Evolutionary conservation across 1,140 invertebrate species (phyloP).

Genomic region (Hycleus phaleratus): DNA sequence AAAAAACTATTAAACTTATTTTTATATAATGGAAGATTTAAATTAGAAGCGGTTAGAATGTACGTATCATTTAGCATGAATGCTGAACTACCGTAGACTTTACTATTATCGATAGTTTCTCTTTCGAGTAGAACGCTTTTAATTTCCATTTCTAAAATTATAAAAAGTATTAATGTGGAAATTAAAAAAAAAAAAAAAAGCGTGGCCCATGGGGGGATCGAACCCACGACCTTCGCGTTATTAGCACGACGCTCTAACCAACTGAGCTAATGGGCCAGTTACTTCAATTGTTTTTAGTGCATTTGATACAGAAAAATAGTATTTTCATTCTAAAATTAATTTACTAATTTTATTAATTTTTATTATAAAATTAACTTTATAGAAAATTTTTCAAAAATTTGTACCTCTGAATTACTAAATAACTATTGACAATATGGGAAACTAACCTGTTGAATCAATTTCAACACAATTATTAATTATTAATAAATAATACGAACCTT

Average conservation of each 20-base stretch:
- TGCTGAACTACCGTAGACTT: conserved; percentile 17
- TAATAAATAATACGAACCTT: too few relatives aligned
- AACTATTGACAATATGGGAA: too few relatives aligned
- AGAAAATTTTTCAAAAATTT: too few relatives aligned
- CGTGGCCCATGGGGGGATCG: conserved; percentile 34
- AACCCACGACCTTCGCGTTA: conserved; percentile 35
- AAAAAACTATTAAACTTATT: background rate
- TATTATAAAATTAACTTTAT: too few relatives aligned
- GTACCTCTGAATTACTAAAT: too few relatives aligned
- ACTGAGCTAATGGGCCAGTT: conserved; percentile 34
- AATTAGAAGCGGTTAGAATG: conserved; percentile 16
- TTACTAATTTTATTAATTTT: too few relatives aligned
- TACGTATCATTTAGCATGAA: conserved; percentile 11
- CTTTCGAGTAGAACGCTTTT: conserved; percentile 16
- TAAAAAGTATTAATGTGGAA: background rate
- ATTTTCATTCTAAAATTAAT: too few relatives aligned
- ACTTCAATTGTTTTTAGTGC: too few relatives aligned
- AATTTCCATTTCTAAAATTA: conserved; percentile 2
- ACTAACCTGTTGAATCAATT: too few relatives aligned
- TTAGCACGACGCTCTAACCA: conserved; percentile 36
- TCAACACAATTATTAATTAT: too few relatives aligned
- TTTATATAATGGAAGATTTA: conserved; percentile 5
- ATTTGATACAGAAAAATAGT: too few relatives aligned
- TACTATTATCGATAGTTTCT: background rate
- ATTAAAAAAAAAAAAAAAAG: background rate